Base-by-base conservation (phyloP, 2,113 vertebrate species). In the Misgurnus mizolepis region DNA sequence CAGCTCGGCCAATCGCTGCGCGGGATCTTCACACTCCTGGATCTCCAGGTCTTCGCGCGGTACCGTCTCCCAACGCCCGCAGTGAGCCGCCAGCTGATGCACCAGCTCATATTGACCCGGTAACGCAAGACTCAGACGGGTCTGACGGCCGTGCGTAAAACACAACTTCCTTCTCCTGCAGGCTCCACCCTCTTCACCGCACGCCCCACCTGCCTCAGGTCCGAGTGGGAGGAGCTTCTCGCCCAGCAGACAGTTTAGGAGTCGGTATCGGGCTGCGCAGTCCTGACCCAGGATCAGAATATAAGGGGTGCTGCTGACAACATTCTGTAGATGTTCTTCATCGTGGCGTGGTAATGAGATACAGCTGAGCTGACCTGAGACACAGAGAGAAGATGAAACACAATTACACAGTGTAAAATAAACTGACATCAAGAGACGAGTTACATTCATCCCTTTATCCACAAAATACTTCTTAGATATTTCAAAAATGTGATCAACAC, bases 31-130 rank as follows among this genome's bases (percentile, higher is more conserved):
- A 0, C 88, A 92, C 74, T 96, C 94, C 0, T 92, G 93, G 76
- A 97, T 94, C 88, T 96, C 95, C 85, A 99, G 88, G 88, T 99
- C 96, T 90, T 97, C 94, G 82, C 93, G 90, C 0, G 97, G 96
- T 40, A 99, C 95, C 0, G 96, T 99, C 76, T 98, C 95, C 96
- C 98, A 98, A 82, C 92, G 94, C 3, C 95, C 94, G 17, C 95
- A 89, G 90, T 98, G 95, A 0, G 95, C 95, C 0, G 89, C 95
- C 86, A 98, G 88, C 76, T 94, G 94, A 79, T 97, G 97, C 27
- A 99, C 95, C 70, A 98, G 92, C 89, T 99, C 97, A 9, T 95
- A 99, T 84, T 98, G 97, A 73, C 94, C 96, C 0, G 98, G 96
- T 74, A 98, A 93, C 0, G 95, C 96, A 82, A 99, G 83, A 86